Conservation (phyloP, 2,888 invertebrate genomes). For the Carabus problematicus region DNA sequence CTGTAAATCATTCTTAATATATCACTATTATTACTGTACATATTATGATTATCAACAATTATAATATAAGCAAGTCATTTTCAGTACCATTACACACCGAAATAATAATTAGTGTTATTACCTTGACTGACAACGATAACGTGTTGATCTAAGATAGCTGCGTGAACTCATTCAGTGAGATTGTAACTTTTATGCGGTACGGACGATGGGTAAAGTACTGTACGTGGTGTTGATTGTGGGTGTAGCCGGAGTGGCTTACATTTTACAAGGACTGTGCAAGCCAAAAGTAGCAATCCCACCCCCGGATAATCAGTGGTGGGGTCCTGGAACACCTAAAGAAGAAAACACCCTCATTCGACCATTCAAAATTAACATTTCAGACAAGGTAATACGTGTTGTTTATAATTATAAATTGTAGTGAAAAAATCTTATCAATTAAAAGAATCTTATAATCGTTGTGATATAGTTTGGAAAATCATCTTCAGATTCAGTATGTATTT, state of each 20-base stretch:
- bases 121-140: too few relatives aligned
- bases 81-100: too few relatives aligned
- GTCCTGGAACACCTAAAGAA: constrained; percentile 65
- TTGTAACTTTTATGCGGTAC: neutral
- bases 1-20: too few relatives aligned
- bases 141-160: too few relatives aligned
- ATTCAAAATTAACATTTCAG: constrained; percentile 67
- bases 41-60: too few relatives aligned
- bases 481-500: constrained; percentile 1
- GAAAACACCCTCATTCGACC: constrained; percentile 65
- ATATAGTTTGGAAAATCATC: too few relatives aligned
- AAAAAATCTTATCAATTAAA: constrained; percentile 1
- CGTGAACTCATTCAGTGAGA: neutral
- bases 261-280: neutral
- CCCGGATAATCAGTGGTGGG: constrained; percentile 61
- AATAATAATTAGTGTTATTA: too few relatives aligned
- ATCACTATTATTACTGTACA: too few relatives aligned
- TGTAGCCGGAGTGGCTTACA: neutral
- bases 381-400: constrained; percentile 62
- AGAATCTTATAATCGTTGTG: neutral
- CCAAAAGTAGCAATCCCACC: constrained; percentile 44
- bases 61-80: too few relatives aligned
- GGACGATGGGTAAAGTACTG: constrained; percentile 1
- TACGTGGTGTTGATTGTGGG: neutral
- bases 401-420: constrained; percentile 12